Evolutionary conservation across 2,113 vertebrate species (phyloP).

Genomic region (Antechinus flavipes): DNA sequence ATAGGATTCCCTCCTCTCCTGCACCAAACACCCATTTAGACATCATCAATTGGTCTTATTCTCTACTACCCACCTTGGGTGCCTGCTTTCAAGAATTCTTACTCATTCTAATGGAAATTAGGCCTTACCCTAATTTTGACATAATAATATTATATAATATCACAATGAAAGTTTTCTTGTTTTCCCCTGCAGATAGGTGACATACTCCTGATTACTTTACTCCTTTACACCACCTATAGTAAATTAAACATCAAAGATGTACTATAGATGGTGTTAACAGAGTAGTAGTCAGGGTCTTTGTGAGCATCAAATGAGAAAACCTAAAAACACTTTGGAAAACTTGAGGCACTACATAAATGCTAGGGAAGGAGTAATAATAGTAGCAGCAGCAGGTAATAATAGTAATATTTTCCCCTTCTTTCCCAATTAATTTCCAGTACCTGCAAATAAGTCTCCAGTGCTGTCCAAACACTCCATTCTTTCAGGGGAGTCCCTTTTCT

Average conservation of each 20-base stretch:
- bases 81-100: neutral
- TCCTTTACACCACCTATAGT: too few species aligned
- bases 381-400: neutral
- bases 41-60: neutral
- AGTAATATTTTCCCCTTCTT: neutral
- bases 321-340: neutral
- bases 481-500: constrained; percentile 80
- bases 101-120: neutral
- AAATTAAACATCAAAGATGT: too few species aligned
- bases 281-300: too few species aligned
- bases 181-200: too few species aligned
- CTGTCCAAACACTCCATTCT: constrained; percentile 83
- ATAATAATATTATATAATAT: neutral
- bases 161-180: too few species aligned
- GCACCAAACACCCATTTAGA: neutral
- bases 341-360: neutral
- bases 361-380: neutral
- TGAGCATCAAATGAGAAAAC: neutral
- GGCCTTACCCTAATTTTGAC: neutral
- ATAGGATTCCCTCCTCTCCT: neutral
- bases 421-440: constrained; percentile 58
- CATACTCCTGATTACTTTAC: too few species aligned
- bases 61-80: neutral
- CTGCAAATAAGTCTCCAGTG: constrained; percentile 88
- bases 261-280: too few species aligned